Evolutionary conservation across 37 sponge, comb jelly and placozoan species (phyloP), one percentile per base, ranked within the genome.

Genomic region (Trichoplax adhaerens): DNA sequence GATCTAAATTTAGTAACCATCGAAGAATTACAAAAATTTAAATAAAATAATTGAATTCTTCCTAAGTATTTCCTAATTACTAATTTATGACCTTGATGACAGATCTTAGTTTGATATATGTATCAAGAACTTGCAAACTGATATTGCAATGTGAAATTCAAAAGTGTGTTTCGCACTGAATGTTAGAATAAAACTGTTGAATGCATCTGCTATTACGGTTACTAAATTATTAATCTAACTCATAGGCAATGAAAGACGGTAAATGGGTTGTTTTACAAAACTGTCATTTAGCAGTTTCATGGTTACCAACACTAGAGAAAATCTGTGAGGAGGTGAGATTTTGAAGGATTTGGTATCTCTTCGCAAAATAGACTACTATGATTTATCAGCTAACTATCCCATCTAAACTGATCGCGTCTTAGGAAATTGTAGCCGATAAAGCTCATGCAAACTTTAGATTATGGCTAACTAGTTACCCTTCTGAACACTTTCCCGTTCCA

Each of bases 401-500:
- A 12, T 60, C 62, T 29, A 29, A 29, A 29, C 29, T 29, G 29
- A 29, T 29, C 29, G 29, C 62, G 0, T 0, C 62, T 12, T 60
- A 12, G 64, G 46, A 52, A 29, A 56, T 78, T 5, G 64, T 78
- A 1, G 72, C 79, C 61, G 79, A 72, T 29, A 77, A 7, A 48
- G 62, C 79, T 6, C 76, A 81, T 53, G 62, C 64, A 3, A 72
- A 52, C 78, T 81, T 81, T 55, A 77, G 82, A 48, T n/a, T 81
- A 65, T 81, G 82, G 82, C 77, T 81, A 2, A 77, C 82, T 2
- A 81, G 82, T 50, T 77, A 69, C 48, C 82, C 82, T 48, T 77
- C 77, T 2, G 77, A 65, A 7, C 48, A 77, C 4, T 81, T 81
- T 72, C 82, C 82, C 29, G 77, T 81, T 5, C 49, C 74, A n/a